Evolutionary conservation across 2,888 invertebrate genomes (phyloP), one percentile per base, ranked within the genome.

Genomic region (Trichogramma evanescens): DNA sequence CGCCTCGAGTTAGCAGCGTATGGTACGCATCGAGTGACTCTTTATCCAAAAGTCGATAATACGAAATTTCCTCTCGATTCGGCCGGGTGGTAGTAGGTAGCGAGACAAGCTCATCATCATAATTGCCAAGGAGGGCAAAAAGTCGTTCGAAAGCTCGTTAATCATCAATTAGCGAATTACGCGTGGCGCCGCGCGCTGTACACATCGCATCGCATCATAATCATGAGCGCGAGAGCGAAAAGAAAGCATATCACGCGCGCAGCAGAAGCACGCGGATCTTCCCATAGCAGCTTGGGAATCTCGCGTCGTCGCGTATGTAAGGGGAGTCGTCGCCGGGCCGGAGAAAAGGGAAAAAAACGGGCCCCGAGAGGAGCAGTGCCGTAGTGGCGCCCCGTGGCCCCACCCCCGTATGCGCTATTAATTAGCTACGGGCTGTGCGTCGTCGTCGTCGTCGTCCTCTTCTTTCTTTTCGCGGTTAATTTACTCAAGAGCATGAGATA

Each of bases 391-490:
- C 58, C 52, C 54, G 57, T 46, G 54, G 60, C 51, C 62, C 59
- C 59, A 56, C 57, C 58, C 56, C 58, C 58, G 55, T 58, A 26
- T 26, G 26, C 26, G 3, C 62, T 62, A 61, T 59, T 64, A 64
- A 64, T 64, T 62, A 64, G 61, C 56, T 39, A 8, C 63, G 38
- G 50, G 26, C 26, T 39, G 41, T 40, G 44, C 43, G 44, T 38
- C 49, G n/a, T 51, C 50, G 4, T 26, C 26, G 26, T 26, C 26
- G 26, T 26, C 26, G 26, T 54, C 54, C 51, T 60, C 40, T 54
- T 49, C 41, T 44, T 13, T 53, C 50, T 50, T 40, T 38, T 10
- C 43, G 51, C 44, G 54, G 64, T 70, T 70, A 70, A 70, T 70
- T 70, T 69, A 66, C 64, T 59, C 59, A 45, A 53, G 13, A 45